These are phyloP conservation scores for Nerophis ophidion DNA, from an alignment of 2,113 vertebrate species.

Conservation along the genomic window DNA sequence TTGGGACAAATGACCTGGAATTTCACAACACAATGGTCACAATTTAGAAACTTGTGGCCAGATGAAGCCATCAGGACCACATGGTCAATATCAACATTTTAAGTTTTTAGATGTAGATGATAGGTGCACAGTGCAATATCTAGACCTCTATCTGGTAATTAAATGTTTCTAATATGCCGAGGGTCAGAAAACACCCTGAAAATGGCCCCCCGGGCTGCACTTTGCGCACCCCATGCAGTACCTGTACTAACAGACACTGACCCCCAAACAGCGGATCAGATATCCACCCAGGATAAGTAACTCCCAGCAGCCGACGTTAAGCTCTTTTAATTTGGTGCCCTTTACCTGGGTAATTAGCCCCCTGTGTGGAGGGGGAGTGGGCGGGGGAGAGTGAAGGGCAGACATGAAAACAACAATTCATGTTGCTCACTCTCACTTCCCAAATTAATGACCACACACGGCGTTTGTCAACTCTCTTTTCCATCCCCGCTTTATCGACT, in stretches of 20 bases:
- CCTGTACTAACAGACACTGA: neutral
- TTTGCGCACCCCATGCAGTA: conserved; percentile 20
- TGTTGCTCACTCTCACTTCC: conserved; percentile 36
- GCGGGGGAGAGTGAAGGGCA: conserved; percentile 24
- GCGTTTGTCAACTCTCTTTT: conserved; percentile 32
- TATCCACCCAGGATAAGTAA: conserved; percentile 49
- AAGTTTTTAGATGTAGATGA: too few species aligned
- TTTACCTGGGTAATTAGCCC: conserved; percentile 73
- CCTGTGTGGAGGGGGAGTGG: conserved; percentile 2
- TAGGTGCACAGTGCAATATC: too few species aligned
- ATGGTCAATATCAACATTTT: too few species aligned
- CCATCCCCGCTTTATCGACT: conserved; percentile 21
- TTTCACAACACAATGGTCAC: too few species aligned
- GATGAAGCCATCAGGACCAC: too few species aligned
- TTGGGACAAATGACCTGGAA: too few species aligned
- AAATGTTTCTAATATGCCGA: too few species aligned
- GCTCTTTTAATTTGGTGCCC: conserved; percentile 74
- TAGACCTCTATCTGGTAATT: too few species aligned
- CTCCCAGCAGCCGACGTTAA: conserved; percentile 73
- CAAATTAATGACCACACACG: conserved; percentile 60
- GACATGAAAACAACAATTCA: conserved; percentile 28
- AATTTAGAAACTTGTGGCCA: too few species aligned
- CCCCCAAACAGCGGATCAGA: conserved; percentile 15
- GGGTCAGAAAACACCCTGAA: too few species aligned
- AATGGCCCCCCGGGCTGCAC: neutral